A percentile compares a stretch with the other conserved stretches of the same genome.
Evolutionary conservation across 1,140 invertebrate genomes (phyloP).

Genomic region (Drosophila parabipectinata): DNA sequence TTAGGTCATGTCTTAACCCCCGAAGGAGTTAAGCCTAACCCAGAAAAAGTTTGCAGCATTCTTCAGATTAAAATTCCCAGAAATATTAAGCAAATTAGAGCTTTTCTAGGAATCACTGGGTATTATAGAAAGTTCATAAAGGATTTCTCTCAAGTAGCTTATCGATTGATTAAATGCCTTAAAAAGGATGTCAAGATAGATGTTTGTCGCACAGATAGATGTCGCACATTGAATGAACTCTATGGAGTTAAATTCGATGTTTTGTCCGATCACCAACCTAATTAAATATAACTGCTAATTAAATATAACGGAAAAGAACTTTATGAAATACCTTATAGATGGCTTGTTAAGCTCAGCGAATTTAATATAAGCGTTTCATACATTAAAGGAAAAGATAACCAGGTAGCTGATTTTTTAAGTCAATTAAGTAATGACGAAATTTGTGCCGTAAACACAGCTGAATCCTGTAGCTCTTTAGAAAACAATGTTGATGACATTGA

Average conservation of each 20-base stretch:
- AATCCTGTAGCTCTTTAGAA: constrained; percentile 1
- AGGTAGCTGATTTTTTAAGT: constrained; percentile 5
- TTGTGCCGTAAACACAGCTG: not conserved
- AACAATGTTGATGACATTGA: constrained; percentile 2
- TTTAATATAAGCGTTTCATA: not conserved
- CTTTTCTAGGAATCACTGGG: constrained; percentile 2
- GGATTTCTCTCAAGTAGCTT: constrained; percentile 2
- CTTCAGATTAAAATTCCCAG: constrained; percentile 3
- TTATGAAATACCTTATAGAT: not conserved
- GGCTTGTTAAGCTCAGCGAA: no score
- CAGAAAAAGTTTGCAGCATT: not conserved
- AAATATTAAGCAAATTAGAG: constrained; percentile 4
- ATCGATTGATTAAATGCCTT: not conserved
- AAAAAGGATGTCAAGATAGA: not conserved
- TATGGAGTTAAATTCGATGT: constrained; percentile 1
- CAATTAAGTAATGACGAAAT: constrained; percentile 2
- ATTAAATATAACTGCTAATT: not conserved
- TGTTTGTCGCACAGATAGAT: no score
- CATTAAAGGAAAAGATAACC: not conserved
- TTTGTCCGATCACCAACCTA: constrained; percentile 1
- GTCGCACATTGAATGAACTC: no score
- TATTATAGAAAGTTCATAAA: constrained; percentile 4
- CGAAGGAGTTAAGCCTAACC: not conserved
- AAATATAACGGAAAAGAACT: constrained; percentile 5
- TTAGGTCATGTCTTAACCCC: no score